Conservation (phyloP, 2,888 invertebrate genomes). For the Cerceris ruficornis region DNA sequence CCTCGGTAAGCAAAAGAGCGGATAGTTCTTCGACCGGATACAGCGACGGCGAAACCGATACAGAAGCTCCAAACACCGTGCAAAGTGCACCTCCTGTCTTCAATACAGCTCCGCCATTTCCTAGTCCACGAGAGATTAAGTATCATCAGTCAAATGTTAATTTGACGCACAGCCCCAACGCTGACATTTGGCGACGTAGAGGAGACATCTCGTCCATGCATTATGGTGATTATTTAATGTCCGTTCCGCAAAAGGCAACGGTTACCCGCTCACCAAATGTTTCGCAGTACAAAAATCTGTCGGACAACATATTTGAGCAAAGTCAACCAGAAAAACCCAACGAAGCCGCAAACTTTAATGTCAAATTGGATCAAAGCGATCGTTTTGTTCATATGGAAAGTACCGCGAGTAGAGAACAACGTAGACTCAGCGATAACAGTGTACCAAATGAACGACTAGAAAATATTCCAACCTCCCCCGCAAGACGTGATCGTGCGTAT, state of each 20-base stretch:
- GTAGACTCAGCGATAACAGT: constrained; percentile 72
- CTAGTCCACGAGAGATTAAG: constrained; percentile 72
- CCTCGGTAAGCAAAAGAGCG: constrained; percentile 74
- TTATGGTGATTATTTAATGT: constrained; percentile 72
- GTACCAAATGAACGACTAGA: constrained; percentile 67
- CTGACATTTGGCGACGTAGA: constrained; percentile 78
- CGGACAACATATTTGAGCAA: constrained; percentile 75
- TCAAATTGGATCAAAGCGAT: constrained; percentile 73
- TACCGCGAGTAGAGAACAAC: constrained; percentile 66
- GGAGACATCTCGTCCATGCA: constrained; percentile 67
- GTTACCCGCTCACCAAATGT: constrained; percentile 77
- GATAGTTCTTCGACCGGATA: constrained; percentile 79
- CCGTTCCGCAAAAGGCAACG: constrained; percentile 73
- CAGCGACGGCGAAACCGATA: constrained; percentile 82
- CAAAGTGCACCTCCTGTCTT: constrained; percentile 80
- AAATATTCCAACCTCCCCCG: constrained; percentile 61
- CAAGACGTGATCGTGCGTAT: constrained; percentile 67
- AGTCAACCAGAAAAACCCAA: constrained; percentile 72
- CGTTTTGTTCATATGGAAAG: constrained; percentile 67
- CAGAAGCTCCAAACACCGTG: constrained; percentile 74
- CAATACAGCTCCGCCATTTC: constrained; percentile 71
- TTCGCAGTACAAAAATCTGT: constrained; percentile 73
- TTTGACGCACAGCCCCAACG: constrained; percentile 72
- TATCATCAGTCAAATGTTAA: constrained; percentile 69
- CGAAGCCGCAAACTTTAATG: constrained; percentile 76